Conservation (phyloP, 2,888 invertebrate species). For the Empis livida region DNA sequence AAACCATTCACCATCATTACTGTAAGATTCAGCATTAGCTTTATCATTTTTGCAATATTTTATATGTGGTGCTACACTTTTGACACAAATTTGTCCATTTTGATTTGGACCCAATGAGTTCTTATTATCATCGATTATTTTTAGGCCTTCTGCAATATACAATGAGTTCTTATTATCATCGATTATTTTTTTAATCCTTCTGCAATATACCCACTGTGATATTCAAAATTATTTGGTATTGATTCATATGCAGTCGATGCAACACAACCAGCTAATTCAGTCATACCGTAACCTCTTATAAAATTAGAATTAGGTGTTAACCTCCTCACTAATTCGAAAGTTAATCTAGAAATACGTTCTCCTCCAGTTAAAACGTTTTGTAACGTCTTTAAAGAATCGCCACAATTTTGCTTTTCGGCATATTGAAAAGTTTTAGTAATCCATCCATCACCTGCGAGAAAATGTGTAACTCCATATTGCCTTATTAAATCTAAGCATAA, state of each 20-base stretch:
- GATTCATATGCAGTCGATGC: too few species aligned
- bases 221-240: background rate
- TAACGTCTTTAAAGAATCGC: background rate
- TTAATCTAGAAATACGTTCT: background rate
- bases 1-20: background rate
- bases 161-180: too few species aligned
- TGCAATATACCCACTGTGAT: too few species aligned
- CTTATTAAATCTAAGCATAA: too few species aligned
- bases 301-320: background rate
- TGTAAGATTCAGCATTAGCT: background rate
- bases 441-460: background rate
- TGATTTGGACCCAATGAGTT: constrained; percentile 1
- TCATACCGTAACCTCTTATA: constrained; percentile 6
- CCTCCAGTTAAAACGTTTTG: constrained; percentile 1
- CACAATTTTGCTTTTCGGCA: background rate
- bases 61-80: background rate
- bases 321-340: background rate
- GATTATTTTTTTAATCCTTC: too few species aligned
- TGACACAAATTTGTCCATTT: constrained; percentile 6
- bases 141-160: background rate
- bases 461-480: constrained; percentile 2
- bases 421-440: background rate
- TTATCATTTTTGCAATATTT: constrained; percentile 4
- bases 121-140: background rate
- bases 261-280: constrained; percentile 5